These are phyloP conservation scores for Alligator mississippiensis DNA, from an alignment of 2,113 vertebrate species.

Conservation along the genomic window DNA sequence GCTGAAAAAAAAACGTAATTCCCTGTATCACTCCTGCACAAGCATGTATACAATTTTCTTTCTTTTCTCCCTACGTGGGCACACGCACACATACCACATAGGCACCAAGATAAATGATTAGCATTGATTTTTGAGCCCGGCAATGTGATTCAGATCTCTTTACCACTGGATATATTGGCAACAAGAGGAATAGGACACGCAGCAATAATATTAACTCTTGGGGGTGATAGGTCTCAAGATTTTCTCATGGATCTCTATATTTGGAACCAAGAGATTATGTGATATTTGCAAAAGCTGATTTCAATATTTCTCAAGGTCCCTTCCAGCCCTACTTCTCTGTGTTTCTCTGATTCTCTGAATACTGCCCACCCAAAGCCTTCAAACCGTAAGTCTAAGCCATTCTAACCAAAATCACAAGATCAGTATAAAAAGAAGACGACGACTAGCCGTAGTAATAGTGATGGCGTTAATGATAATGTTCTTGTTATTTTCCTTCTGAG, in stretches of 20 bases:
- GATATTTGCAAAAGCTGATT: background rate
- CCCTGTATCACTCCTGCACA: background rate
- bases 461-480: background rate
- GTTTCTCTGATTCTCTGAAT: too few relatives aligned
- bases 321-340: too few relatives aligned
- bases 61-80: too few relatives aligned
- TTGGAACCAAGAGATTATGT: too few relatives aligned
- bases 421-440: background rate
- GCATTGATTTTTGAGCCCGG: background rate
- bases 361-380: background rate
- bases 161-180: too few relatives aligned
- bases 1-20: background rate
- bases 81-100: background rate
- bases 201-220: too few relatives aligned
- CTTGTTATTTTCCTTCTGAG: background rate
- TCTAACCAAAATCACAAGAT: background rate
- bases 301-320: background rate
- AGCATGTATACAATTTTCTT: background rate
- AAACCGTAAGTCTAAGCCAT: background rate
- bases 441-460: background rate
- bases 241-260: too few relatives aligned
- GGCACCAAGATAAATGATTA: background rate
- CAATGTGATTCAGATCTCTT: too few relatives aligned
- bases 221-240: too few relatives aligned
- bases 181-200: too few relatives aligned